phyloP scores from a whole-genome alignment of 1,140 invertebrate species.

The Chironomus striatipennis region DNA sequence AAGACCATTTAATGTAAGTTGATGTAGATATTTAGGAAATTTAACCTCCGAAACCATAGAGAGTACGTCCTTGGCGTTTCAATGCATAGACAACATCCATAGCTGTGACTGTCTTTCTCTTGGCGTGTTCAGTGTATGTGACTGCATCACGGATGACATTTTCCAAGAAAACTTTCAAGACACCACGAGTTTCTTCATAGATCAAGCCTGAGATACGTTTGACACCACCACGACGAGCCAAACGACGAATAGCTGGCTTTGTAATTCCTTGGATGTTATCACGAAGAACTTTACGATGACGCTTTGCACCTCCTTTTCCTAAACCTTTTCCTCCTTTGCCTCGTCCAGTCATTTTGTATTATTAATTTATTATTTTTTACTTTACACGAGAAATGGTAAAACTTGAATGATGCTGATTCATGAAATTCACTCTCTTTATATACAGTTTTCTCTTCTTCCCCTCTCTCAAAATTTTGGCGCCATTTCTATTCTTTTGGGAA shows the following conservation, averaged over 20 bases:
- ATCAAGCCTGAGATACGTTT: conserved; percentile 66
- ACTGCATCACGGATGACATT: conserved; percentile 75
- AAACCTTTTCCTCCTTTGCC: conserved; percentile 27
- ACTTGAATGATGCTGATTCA: not conserved
- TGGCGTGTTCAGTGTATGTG: conserved; percentile 76
- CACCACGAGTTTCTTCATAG: conserved; percentile 60
- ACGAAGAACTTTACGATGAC: conserved; percentile 43
- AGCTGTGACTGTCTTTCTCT: conserved; percentile 73
- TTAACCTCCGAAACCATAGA: conserved; percentile 35
- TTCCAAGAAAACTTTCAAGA: conserved; percentile 72
- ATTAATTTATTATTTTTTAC: conserved; percentile 11
- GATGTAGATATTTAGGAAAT: not conserved
- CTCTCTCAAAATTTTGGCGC: not conserved
- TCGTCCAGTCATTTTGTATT: conserved; percentile 28
- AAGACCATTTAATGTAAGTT: conserved; percentile 28
- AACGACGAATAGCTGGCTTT: conserved; percentile 42
- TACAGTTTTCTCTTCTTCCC: not conserved
- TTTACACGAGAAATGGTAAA: not conserved
- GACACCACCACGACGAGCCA: conserved; percentile 57
- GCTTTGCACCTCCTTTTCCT: conserved; percentile 25
- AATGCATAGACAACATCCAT: conserved; percentile 84
- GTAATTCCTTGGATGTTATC: conserved; percentile 63
- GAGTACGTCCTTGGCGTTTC: conserved; percentile 67
- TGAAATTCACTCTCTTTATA: not conserved
- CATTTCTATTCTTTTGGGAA: not conserved